Percentiles rank a stretch among this genome's conserved stretches.
phyloP scores from a whole-genome alignment of 2,113 vertebrate genomes.

The Halichoerus grypus region DNA sequence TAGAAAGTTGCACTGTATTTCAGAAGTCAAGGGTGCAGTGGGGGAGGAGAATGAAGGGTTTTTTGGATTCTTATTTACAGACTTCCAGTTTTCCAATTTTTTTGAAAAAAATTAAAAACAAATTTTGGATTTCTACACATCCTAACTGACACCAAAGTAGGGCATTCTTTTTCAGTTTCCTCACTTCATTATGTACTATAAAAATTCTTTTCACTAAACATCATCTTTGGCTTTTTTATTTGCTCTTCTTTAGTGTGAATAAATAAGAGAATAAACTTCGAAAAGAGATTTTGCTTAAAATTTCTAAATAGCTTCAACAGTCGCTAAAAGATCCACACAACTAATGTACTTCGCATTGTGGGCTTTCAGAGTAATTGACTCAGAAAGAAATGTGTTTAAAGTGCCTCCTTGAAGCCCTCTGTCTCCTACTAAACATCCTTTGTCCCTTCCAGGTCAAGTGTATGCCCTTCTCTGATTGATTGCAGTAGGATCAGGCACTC shows the following conservation, averaged over 20 bases:
- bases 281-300: constrained; percentile 71
- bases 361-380: constrained; percentile 52
- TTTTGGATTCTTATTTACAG: constrained; percentile 81
- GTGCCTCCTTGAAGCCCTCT: constrained; percentile 28
- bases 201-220: constrained; percentile 64
- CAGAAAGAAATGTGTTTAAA: constrained; percentile 28
- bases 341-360: constrained; percentile 66
- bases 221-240: constrained; percentile 67
- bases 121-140: constrained; percentile 53
- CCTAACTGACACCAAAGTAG: constrained; percentile 56
- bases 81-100: constrained; percentile 79
- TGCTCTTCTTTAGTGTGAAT: constrained; percentile 68
- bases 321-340: constrained; percentile 55
- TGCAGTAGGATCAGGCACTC: constrained; percentile 27
- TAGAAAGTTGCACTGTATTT: constrained; percentile 88
- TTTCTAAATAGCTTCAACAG: constrained; percentile 64
- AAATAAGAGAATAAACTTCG: constrained; percentile 73
- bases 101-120: constrained; percentile 71
- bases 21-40: constrained; percentile 85
- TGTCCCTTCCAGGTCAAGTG: constrained; percentile 44
- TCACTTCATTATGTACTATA: constrained; percentile 67
- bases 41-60: constrained; percentile 70
- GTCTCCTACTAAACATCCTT: background rate
- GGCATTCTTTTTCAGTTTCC: constrained; percentile 26
- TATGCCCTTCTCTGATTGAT: constrained; percentile 36